A percentile compares a stretch with the other conserved stretches of the same genome.
These are phyloP conservation scores for Daubentonia madagascariensis DNA, from an alignment of 2,113 vertebrate species.

Conservation along the genomic window DNA sequence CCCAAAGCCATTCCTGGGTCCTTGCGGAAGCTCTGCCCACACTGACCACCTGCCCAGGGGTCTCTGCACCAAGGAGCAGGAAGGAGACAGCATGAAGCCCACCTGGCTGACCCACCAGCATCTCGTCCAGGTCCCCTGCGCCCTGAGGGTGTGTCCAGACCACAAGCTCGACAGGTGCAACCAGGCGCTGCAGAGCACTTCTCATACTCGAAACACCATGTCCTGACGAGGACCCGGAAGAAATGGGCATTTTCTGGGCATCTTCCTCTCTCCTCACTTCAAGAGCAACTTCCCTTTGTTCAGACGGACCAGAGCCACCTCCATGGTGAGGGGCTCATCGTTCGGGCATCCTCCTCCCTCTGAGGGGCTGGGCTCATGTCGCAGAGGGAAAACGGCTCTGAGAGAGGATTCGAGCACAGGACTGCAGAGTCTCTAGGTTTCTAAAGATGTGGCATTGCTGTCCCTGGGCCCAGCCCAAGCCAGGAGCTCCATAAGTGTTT, in stretches of 20 bases:
- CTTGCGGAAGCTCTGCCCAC: neutral
- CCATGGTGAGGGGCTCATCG: too few relatives aligned
- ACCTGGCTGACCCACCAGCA: rapidly evolving
- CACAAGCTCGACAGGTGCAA: neutral
- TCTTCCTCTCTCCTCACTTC: neutral
- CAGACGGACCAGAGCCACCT: neutral
- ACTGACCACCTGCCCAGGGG: neutral
- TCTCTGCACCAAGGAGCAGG: neutral
- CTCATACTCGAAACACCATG: neutral
- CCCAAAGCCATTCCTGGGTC: neutral
- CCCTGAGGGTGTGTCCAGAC: neutral
- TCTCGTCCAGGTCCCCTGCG: neutral
- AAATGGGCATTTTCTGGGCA: neutral
- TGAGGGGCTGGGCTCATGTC: neutral
- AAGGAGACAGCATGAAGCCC: neutral
- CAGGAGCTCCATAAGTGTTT: neutral
- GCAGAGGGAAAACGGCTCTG: neutral
- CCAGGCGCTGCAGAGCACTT: neutral
- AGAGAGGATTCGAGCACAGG: too few relatives aligned
- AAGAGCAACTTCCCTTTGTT: neutral
- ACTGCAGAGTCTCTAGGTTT: too few relatives aligned
- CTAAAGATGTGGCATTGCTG: neutral
- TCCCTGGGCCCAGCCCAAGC: neutral
- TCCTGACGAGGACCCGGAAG: neutral
- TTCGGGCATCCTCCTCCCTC: too few relatives aligned